Evolutionary conservation across 2,113 vertebrate species (phyloP), one percentile per base, ranked within the genome.

Genomic region (Sminthopsis crassicaudata): DNA sequence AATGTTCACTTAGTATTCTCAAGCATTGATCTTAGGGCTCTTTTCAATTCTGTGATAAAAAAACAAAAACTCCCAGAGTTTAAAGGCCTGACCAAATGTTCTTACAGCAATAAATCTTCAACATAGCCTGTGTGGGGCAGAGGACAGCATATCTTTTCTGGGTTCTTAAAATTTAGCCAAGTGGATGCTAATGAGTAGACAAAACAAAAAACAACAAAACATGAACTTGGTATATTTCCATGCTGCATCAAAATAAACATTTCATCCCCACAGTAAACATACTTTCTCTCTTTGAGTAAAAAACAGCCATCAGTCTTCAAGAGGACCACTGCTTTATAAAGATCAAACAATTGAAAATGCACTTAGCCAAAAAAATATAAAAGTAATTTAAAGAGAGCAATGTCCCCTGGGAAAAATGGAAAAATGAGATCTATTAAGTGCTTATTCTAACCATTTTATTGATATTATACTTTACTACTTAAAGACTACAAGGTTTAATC

Each of bases 51-150:
- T 46, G 0, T 92, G 93, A 93, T 94, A 67, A 98, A 96, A n/a
- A n/a, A n/a, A n/a, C n/a, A n/a, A n/a, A n/a, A 48, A 48, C 6
- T 46, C 53, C 22, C 42, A 91, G 46, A 94, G 53, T 27, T 94
- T 93, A 94, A 96, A 96, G 90, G 67, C 48, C 48, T 95, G 46
- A 95, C 92, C 96, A 93, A 93, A 95, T 95, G 90, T 94, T 57
- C 94, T 96, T 53, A 92, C n/a, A 60, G 30, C 2, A 91, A 6
- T n/a, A 93, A 46, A 94, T 89, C 50, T 92, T 84, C 94, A 94
- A 55, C 53, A 95, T 2, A 9, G 22, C n/a, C 46, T 53, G 51
- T 30, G 57, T 76, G 10, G 0, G 3, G 55, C 91, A 54, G 91
- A 2, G 23, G 60, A 91, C 52, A 53, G 92, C 46, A 94, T 90